Percentiles rank a stretch among this genome's conserved stretches.
These are phyloP conservation scores for Coecobrya sp. DNA, from an alignment of 2,888 invertebrate species.

Conservation along the genomic window DNA sequence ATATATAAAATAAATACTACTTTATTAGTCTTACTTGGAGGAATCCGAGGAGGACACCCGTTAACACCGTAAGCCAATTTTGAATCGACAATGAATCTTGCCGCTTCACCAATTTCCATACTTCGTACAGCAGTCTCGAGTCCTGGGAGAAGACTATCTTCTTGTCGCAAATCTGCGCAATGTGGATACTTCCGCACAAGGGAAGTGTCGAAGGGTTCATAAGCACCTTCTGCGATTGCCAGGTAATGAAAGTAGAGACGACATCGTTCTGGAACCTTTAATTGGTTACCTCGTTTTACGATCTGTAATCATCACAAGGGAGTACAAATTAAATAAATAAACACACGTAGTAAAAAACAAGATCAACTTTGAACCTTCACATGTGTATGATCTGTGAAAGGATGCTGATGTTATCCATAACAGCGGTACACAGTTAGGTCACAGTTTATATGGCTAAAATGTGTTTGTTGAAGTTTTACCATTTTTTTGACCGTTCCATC, in stretches of 20 bases:
- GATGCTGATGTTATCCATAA: too few species aligned
- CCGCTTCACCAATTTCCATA: constrained; percentile 34
- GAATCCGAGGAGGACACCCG: constrained; percentile 54
- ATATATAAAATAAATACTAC: not conserved
- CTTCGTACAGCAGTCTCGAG: not conserved
- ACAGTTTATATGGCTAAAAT: not conserved
- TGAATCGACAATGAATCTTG: constrained; percentile 37
- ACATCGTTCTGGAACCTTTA: constrained; percentile 1
- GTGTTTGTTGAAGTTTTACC: not conserved
- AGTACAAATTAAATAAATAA: not conserved
- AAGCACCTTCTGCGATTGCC: constrained; percentile 91
- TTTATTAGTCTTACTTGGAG: constrained; percentile 25
- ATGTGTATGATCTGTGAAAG: too few species aligned
- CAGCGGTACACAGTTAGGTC: too few species aligned
- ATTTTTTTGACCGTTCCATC: constrained; percentile 15
- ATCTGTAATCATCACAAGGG: not conserved
- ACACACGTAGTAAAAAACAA: not conserved
- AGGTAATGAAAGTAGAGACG: constrained; percentile 90
- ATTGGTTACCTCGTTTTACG: not conserved
- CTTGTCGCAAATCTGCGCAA: not conserved
- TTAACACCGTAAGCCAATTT: not conserved
- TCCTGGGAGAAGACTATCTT: not conserved
- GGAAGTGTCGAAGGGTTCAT: constrained; percentile 92
- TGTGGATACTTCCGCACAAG: constrained; percentile 87
- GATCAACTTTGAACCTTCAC: not conserved